Percentiles rank a stretch among this genome's conserved stretches.
These are phyloP conservation scores for Copidosoma floridanum DNA, from an alignment of 1,140 invertebrate genomes.

Conservation along the genomic window DNA sequence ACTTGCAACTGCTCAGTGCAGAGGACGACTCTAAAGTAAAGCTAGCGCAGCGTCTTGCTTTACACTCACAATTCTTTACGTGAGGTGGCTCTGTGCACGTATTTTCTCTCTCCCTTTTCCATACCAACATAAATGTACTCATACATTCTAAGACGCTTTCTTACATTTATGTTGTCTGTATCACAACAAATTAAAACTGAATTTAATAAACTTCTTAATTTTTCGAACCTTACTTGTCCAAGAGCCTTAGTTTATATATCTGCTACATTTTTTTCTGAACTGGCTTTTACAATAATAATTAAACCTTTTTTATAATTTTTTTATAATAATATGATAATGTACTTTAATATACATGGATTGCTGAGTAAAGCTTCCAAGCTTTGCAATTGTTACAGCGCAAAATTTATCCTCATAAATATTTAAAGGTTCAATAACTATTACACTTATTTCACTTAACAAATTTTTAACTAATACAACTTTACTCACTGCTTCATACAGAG, in stretches of 20 bases:
- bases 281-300: conserved; percentile 4
- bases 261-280: conserved; percentile 9
- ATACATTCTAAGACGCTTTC: too few relatives aligned
- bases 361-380: background rate
- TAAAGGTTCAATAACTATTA: conserved; percentile 11
- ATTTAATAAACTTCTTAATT: conserved; percentile 7
- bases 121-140: too few relatives aligned
- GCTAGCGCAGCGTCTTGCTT: too few relatives aligned
- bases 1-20: too few relatives aligned
- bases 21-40: too few relatives aligned
- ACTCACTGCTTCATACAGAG: conserved; percentile 24
- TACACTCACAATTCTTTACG: too few relatives aligned
- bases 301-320: background rate
- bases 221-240: conserved; percentile 6
- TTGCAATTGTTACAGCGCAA: conserved; percentile 4
- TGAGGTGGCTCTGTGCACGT: too few relatives aligned
- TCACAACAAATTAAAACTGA: too few relatives aligned
- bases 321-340: background rate
- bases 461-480: conserved; percentile 20
- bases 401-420: conserved; percentile 25
- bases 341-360: background rate
- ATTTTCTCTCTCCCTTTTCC: too few relatives aligned
- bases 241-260: conserved; percentile 14
- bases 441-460: conserved; percentile 13
- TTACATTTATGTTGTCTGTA: too few relatives aligned